These are phyloP conservation scores for Odontesthes bonariensis DNA, from an alignment of 2,113 vertebrate genomes.

Conservation along the genomic window DNA sequence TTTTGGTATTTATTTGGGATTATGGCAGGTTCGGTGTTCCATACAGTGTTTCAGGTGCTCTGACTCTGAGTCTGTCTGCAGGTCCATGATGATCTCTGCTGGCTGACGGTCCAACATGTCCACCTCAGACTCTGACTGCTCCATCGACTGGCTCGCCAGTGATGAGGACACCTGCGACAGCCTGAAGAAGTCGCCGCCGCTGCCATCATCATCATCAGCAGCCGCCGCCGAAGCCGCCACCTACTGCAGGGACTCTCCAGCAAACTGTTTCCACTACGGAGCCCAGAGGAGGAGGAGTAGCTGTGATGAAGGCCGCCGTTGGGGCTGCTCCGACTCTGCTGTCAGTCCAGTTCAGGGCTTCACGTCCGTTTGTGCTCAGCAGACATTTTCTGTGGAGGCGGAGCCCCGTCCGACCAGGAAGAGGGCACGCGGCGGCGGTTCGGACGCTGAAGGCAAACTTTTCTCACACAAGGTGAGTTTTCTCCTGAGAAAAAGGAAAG, in stretches of 20 bases:
- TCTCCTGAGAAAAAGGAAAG: too few relatives aligned
- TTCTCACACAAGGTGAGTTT: conserved; percentile 70
- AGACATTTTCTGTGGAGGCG: neutral
- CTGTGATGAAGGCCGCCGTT: neutral
- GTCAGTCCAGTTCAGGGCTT: conserved; percentile 24
- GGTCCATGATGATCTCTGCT: conserved; percentile 50
- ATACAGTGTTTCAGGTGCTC: too few relatives aligned
- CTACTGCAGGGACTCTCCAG: conserved; percentile 7
- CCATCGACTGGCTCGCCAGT: conserved; percentile 66
- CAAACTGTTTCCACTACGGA: neutral
- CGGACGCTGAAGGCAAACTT: conserved; percentile 25
- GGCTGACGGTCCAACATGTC: conserved; percentile 63
- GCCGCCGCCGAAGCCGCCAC: neutral
- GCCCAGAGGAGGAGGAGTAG: conserved; percentile 7
- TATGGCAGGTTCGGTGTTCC: too few relatives aligned
- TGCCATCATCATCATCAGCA: neutral
- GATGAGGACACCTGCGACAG: conserved; percentile 54
- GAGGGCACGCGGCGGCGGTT: neutral
- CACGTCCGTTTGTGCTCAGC: conserved; percentile 12
- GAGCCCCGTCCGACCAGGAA: conserved; percentile 1
- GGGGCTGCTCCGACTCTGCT: neutral
- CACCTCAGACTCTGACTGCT: conserved; percentile 65
- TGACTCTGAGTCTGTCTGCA: conserved; percentile 13
- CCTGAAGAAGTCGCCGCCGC: neutral
- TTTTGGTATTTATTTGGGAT: too few relatives aligned